Evolutionary conservation across 2,888 invertebrate genomes (phyloP).

Genomic region (Lasiommata megera): DNA sequence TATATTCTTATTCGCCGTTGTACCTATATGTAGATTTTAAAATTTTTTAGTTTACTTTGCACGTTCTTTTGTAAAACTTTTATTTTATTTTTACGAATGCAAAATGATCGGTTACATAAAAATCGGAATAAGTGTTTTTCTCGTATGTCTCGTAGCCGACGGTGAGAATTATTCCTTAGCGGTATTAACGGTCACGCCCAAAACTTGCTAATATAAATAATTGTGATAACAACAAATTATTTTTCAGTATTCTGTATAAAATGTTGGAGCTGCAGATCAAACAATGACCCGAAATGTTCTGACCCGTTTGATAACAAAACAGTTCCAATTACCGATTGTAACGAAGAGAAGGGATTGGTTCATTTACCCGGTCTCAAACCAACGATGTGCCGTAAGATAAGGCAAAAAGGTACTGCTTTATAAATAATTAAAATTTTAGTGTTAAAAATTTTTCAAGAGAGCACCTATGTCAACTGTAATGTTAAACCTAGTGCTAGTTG

Average conservation of each 20-base stretch:
- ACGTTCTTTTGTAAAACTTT: too few species aligned
- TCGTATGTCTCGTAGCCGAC: slow-evolving; percentile 25
- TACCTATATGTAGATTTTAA: too few species aligned
- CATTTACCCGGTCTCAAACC: slow-evolving; percentile 87
- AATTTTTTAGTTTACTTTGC: too few species aligned
- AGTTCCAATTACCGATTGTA: slow-evolving; percentile 91
- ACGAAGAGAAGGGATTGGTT: slow-evolving; percentile 79
- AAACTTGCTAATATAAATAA: background rate
- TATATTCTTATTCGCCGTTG: too few species aligned
- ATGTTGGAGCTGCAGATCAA: slow-evolving; percentile 96
- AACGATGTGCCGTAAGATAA: slow-evolving; percentile 92
- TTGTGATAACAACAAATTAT: slow-evolving; percentile 17
- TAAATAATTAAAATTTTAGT: too few species aligned
- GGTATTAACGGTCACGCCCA: slow-evolving; percentile 54
- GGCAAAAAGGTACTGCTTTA: slow-evolving; percentile 88
- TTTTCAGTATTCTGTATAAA: slow-evolving; percentile 85
- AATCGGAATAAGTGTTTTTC: slow-evolving; percentile 14
- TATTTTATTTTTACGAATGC: background rate
- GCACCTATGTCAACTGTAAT: too few species aligned
- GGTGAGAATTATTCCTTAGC: slow-evolving; percentile 16
- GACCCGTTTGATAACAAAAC: slow-evolving; percentile 96
- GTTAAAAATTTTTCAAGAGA: too few species aligned
- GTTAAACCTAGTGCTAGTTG: too few species aligned
- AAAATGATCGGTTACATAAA: slow-evolving; percentile 14
- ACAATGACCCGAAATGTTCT: slow-evolving; percentile 93